Base-by-base conservation (phyloP, 2,113 vertebrate species). In the Ariopsis seemanni region DNA sequence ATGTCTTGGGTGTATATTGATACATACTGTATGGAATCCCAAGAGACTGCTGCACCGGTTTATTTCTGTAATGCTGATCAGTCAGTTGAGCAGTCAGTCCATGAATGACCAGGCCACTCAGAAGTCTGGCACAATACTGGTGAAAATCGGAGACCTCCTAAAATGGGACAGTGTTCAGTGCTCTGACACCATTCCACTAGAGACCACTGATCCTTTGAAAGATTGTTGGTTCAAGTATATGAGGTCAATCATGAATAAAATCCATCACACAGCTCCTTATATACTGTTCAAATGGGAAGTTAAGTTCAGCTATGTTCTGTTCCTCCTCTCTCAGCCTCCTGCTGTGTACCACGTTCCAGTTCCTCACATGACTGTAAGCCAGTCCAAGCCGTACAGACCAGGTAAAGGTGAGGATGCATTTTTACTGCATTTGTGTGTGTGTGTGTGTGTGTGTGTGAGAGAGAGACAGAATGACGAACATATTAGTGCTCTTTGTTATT, bases 341-440 rank as follows among this genome's bases (percentile, higher is more conserved):
- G 92, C 95, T 22, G 94, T 99, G 94, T 99, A 99, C 94, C 97
- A 97, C 90, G 97, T 99, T 92, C 98, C 96, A 89, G 97, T 99
- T 96, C 97, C 98, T 77, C 97, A 97, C 80, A 97, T 99, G 98
- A 96, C 98, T 72, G 97, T 99, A 94, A 99, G 96, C 95, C 98
- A 99, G 96, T 96, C 97, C 92, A 99, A 99, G 96, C 96, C 97
- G 94, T 99, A 98, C 96, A 98, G 98, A 99, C 96, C 97, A 98
- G 98, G 98, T 99, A 99, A 99, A 99, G 97, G 97, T 99, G 97
- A 99, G 96, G 96, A 95, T 93, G 93, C 92, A 95, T 85, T 52
- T n/a, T 58, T 79, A 5, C 48, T 15, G 48, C 20, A 10, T 57
- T 14, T 57, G 11, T 53, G 48, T 50, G 74, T 42, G 48, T 77